Percentiles rank a stretch among this genome's conserved stretches.
phyloP scores from a whole-genome alignment of 2,797 vertebrate species.

The Gymnothorax reevesii region DNA sequence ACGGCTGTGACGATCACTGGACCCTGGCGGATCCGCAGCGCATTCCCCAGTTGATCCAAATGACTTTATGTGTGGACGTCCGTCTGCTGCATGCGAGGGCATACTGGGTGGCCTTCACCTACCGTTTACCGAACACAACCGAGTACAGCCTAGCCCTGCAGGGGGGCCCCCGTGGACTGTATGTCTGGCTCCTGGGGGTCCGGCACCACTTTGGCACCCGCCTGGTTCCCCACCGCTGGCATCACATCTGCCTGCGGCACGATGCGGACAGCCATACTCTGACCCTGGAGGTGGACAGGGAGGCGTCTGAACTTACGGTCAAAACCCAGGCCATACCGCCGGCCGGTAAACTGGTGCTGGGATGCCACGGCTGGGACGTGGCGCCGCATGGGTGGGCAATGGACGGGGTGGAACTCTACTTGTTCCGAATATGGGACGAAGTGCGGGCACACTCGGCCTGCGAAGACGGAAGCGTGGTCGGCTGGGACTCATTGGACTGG shows the following conservation, averaged over 20 bases:
- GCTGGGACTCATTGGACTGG: constrained; percentile 69
- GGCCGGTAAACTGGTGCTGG: constrained; percentile 63
- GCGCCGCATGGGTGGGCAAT: not conserved
- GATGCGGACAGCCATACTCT: constrained; percentile 55
- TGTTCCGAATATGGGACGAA: constrained; percentile 73
- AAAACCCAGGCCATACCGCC: constrained; percentile 57
- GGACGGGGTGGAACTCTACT: constrained; percentile 68
- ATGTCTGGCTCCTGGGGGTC: constrained; percentile 70
- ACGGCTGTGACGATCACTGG: constrained; percentile 69
- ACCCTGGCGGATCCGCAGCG: constrained; percentile 54
- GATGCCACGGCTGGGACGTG: constrained; percentile 54
- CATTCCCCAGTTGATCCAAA: constrained; percentile 59
- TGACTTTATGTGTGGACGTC: constrained; percentile 71
- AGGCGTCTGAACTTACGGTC: constrained; percentile 55
- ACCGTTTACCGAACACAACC: constrained; percentile 52
- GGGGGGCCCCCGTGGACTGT: constrained; percentile 63
- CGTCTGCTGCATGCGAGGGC: constrained; percentile 57
- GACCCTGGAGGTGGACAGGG: constrained; percentile 64
- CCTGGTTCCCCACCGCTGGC: constrained; percentile 59
- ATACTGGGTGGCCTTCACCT: constrained; percentile 72
- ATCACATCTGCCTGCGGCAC: constrained; percentile 66
- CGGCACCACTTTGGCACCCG: constrained; percentile 61
- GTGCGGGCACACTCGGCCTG: constrained; percentile 54
- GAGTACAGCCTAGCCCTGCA: constrained; percentile 67
- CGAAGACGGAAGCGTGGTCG: constrained; percentile 68